Conservation (phyloP, 1,140 invertebrate genomes). For the Polypedilum pembai region DNA sequence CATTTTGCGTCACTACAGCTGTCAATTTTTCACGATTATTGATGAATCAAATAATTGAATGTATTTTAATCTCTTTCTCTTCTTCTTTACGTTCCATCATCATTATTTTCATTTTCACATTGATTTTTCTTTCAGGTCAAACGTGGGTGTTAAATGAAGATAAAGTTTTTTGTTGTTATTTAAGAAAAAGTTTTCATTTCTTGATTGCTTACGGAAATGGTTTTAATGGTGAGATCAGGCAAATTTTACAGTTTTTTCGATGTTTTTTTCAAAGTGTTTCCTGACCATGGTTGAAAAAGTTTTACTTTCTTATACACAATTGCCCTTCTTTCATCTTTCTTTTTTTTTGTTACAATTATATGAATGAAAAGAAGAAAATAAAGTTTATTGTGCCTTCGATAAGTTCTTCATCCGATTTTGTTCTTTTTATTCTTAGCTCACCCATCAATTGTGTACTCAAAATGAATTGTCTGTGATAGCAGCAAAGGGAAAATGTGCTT, state of each 20-base stretch:
- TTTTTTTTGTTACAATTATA: too few species aligned
- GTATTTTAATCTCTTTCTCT: background rate
- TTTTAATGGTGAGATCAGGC: constrained; percentile 10
- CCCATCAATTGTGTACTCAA: too few species aligned
- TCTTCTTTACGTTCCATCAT: background rate
- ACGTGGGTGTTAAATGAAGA: too few species aligned
- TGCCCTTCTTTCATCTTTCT: too few species aligned
- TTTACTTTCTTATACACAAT: background rate
- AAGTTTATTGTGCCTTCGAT: background rate
- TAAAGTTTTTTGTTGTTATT: background rate
- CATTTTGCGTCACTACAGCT: constrained; percentile 9
- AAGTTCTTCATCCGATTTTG: background rate
- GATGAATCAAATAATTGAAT: background rate
- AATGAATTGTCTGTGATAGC: too few species aligned
- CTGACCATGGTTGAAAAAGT: background rate
- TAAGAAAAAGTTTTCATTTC: background rate
- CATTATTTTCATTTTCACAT: background rate
- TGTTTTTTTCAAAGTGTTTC: constrained; percentile 27
- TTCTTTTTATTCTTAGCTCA: background rate
- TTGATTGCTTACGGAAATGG: constrained; percentile 20
- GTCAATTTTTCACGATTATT: background rate
- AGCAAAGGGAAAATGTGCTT: too few species aligned
- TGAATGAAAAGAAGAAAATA: too few species aligned
- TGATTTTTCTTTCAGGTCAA: too few species aligned
- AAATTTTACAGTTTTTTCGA: constrained; percentile 17